Conservation (phyloP, 2,113 vertebrate species). For the Sphyrna mokarran region DNA sequence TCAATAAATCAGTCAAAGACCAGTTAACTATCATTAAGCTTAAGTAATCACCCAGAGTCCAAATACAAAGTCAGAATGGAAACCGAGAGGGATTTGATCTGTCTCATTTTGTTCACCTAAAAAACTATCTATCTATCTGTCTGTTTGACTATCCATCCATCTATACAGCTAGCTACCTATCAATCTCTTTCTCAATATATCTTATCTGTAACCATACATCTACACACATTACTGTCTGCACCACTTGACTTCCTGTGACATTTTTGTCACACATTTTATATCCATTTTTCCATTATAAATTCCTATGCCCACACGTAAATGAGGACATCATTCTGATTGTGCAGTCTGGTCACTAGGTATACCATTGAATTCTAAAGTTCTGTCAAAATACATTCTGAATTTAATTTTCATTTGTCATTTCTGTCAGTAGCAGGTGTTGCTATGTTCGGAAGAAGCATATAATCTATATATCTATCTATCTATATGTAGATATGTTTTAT, state of each 20-base stretch:
- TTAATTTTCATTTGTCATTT: not conserved
- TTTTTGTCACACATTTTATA: not conserved
- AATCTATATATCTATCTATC: not conserved
- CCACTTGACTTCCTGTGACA: not conserved
- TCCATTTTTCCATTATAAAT: not conserved
- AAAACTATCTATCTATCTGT: not conserved
- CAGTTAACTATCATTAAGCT: constrained; percentile 21
- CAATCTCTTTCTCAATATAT: not conserved
- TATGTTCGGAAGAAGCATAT: not conserved
- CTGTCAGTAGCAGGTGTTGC: not conserved
- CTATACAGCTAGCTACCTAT: not conserved
- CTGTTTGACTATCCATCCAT: not conserved
- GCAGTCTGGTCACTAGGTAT: not conserved
- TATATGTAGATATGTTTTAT: no score
- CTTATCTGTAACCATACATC: not conserved
- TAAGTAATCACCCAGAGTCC: constrained; percentile 19
- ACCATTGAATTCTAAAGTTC: not conserved
- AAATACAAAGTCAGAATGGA: constrained; percentile 18
- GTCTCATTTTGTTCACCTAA: not conserved
- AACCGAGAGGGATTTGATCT: not conserved
- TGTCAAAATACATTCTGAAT: not conserved
- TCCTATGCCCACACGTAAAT: not conserved
- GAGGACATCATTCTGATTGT: not conserved
- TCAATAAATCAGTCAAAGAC: constrained; percentile 30
- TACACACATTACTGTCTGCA: not conserved